Conservation (phyloP, 2,888 invertebrate genomes). For the Syrista parreyssii region DNA sequence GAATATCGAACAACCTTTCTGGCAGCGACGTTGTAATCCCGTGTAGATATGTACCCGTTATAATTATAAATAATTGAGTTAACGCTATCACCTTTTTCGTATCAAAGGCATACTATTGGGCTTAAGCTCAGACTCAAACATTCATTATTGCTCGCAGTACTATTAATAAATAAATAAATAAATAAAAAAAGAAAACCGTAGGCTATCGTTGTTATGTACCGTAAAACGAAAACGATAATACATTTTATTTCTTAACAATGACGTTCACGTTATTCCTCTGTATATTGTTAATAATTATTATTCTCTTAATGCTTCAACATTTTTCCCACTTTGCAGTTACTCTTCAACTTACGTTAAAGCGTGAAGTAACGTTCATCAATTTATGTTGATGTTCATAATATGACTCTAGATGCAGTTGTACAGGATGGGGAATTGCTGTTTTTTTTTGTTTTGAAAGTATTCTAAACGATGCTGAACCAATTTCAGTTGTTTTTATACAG, state of each 20-base stretch:
- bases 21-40: neutral
- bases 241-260: slow-evolving; percentile 18
- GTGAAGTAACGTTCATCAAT: too few species aligned
- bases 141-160: slow-evolving; percentile 6
- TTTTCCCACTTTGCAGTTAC: neutral
- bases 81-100: neutral
- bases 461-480: neutral
- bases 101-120: slow-evolving; percentile 2
- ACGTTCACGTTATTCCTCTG: neutral
- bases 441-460: neutral
- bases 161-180: slow-evolving; percentile 1
- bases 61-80: slow-evolving; percentile 12
- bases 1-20: slow-evolving; percentile 2
- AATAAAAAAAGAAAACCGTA: neutral
- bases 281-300: neutral
- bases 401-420: neutral
- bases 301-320: neutral
- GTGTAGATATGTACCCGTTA: slow-evolving; percentile 5
- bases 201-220: slow-evolving; percentile 11
- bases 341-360: neutral
- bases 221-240: slow-evolving; percentile 12
- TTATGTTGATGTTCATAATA: neutral
- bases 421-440: neutral
- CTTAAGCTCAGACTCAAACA: slow-evolving; percentile 9
- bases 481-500: neutral